Conservation (phyloP, 1,140 invertebrate species). For the Caligus rogercresseyi region DNA sequence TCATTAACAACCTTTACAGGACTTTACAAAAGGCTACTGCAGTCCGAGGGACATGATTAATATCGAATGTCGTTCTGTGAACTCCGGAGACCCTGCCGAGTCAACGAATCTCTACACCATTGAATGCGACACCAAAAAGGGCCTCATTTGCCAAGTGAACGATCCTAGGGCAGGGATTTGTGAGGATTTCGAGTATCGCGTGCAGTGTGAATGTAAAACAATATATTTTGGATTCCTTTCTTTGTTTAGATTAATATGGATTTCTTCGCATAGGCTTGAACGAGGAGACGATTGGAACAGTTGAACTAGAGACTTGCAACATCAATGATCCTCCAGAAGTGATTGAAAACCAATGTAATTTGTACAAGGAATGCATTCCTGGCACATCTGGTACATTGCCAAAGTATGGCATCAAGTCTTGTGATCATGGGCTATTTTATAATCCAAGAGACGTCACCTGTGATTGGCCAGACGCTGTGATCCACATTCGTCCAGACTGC, state of each 20-base stretch:
- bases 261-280: background rate
- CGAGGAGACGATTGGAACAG: background rate
- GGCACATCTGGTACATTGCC: background rate
- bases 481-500: background rate
- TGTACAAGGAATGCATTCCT: slow-evolving; percentile 1
- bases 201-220: slow-evolving; percentile 42
- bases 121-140: slow-evolving; percentile 48
- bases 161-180: slow-evolving; percentile 25
- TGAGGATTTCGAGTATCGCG: slow-evolving; percentile 49
- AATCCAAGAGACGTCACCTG: slow-evolving; percentile 1
- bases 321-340: background rate
- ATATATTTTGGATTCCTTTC: background rate
- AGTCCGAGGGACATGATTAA: background rate
- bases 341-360: background rate
- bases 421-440: background rate
- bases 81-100: background rate
- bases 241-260: background rate
- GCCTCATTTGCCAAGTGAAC: slow-evolving; percentile 41
- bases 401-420: background rate
- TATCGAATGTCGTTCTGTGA: background rate
- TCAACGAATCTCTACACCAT: slow-evolving; percentile 43
- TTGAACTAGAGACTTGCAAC: background rate
- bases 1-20: background rate
- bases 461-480: slow-evolving; percentile 7
- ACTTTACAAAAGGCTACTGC: background rate